A percentile compares a stretch with the other conserved stretches of the same genome.
Evolutionary conservation across 2,113 vertebrate genomes (phyloP).

Genomic region (Edolisoma coerulescens): DNA sequence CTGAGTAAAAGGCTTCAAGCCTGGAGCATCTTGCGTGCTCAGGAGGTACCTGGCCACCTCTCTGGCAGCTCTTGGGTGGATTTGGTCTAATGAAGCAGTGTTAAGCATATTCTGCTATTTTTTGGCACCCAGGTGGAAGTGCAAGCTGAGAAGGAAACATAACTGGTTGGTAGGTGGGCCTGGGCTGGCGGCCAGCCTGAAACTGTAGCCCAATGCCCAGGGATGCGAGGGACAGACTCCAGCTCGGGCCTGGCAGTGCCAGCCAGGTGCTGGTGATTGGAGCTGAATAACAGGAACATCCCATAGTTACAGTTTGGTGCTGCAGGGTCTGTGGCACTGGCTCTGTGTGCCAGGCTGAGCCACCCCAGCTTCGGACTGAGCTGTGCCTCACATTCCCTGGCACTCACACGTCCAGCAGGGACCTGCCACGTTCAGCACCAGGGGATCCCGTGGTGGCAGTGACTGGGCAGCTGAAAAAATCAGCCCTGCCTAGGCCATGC

Average conservation of each 20-base stretch:
- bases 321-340: not conserved
- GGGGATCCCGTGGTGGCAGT: rapidly evolving
- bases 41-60: not conserved
- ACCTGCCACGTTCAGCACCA: rapidly evolving
- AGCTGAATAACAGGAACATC: rapidly evolving
- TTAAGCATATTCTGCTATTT: not conserved
- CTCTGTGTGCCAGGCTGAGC: not conserved
- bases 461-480: not conserved
- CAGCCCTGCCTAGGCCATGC: not conserved
- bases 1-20: not conserved
- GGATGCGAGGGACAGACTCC: not conserved
- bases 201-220: not conserved
- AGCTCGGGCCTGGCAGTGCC: not conserved
- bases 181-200: not conserved
- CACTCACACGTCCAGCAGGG: not conserved
- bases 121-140: not conserved
- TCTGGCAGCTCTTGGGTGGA: not conserved
- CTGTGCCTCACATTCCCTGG: not conserved
- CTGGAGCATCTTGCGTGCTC: not conserved
- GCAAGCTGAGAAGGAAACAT: not conserved
- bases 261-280: not conserved
- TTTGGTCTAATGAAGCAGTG: not conserved
- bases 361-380: rapidly evolving
- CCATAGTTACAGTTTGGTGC: not conserved
- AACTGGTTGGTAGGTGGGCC: not conserved